Evolutionary conservation across 2,888 invertebrate genomes (phyloP).

Genomic region (Abrostola triplasia): DNA sequence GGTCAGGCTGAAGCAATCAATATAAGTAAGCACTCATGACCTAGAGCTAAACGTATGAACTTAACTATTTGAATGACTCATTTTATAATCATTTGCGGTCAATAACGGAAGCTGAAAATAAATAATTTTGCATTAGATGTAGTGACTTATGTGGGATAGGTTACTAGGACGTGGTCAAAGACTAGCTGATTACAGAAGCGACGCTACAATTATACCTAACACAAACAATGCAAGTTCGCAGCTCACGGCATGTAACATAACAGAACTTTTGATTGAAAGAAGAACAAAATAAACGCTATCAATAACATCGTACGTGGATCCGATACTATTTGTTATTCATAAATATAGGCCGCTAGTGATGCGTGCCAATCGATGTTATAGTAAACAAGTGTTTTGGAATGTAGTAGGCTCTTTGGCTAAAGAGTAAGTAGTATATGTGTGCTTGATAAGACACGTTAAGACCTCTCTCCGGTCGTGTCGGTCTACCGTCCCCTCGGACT

Average conservation of each 20-base stretch:
- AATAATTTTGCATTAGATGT: slow-evolving; percentile 31
- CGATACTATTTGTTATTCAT: slow-evolving; percentile 45
- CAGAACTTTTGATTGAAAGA: slow-evolving; percentile 62
- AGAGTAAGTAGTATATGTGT: too few relatives aligned
- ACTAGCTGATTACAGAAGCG: too few relatives aligned
- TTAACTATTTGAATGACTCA: slow-evolving; percentile 26
- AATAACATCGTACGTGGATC: slow-evolving; percentile 64
- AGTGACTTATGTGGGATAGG: slow-evolving; percentile 28
- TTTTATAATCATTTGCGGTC: slow-evolving; percentile 35
- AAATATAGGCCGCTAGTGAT: slow-evolving; percentile 25
- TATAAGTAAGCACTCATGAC: too few relatives aligned
- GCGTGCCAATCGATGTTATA: not conserved
- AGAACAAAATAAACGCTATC: slow-evolving; percentile 58
- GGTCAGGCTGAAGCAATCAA: too few relatives aligned
- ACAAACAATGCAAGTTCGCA: slow-evolving; percentile 19
- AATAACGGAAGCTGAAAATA: slow-evolving; percentile 42
- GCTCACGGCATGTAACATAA: slow-evolving; percentile 14
- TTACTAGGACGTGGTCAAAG: too few relatives aligned
- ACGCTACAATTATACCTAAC: slow-evolving; percentile 16
- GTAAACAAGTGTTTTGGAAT: not conserved
- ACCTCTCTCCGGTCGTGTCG: too few relatives aligned
- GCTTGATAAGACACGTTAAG: too few relatives aligned
- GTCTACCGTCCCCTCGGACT: too few relatives aligned
- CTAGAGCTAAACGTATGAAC: not conserved
- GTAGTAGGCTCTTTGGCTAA: too few relatives aligned